phyloP scores from a whole-genome alignment of 53 echinoderm and acorn worm genomes.

The Glandiceps talaboti region DNA sequence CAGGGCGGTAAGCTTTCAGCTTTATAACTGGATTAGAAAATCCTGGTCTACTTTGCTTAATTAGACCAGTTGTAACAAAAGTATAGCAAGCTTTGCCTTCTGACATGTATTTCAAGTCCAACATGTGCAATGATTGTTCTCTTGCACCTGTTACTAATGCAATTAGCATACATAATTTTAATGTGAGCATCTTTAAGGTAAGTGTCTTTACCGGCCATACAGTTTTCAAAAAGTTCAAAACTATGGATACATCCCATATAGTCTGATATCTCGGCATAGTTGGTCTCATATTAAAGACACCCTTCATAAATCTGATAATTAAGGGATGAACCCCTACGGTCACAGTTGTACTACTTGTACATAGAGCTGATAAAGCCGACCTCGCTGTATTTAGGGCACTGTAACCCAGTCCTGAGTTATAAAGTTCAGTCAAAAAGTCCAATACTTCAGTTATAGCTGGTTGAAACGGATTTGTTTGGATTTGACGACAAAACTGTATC shows the following conservation, averaged over 20 bases:
- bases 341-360: neutral
- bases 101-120: conserved; percentile 2
- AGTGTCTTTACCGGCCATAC: conserved; percentile 15
- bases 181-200: conserved; percentile 17
- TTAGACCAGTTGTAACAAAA: conserved; percentile 3
- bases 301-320: conserved; percentile 33
- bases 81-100: conserved; percentile 9
- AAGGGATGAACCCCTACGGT: conserved; percentile 38
- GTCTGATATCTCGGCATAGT: conserved; percentile 17
- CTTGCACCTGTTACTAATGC: conserved; percentile 26
- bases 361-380: conserved; percentile 19
- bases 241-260: conserved; percentile 30
- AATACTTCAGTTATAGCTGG: conserved; percentile 5
- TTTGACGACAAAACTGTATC: conserved; percentile 17
- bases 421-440: conserved; percentile 21
- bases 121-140: conserved; percentile 25
- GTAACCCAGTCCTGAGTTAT: conserved; percentile 21
- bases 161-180: conserved; percentile 25
- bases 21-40: conserved; percentile 11
- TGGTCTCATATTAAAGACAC: conserved; percentile 20
- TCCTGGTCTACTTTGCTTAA: conserved; percentile 36
- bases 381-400: conserved; percentile 23
- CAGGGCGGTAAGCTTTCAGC: conserved; percentile 12
- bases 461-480: conserved; percentile 17
- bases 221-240: conserved; percentile 19